Evolutionary conservation across 2,113 vertebrate genomes (phyloP).

Genomic region (Chrysemys picta): DNA sequence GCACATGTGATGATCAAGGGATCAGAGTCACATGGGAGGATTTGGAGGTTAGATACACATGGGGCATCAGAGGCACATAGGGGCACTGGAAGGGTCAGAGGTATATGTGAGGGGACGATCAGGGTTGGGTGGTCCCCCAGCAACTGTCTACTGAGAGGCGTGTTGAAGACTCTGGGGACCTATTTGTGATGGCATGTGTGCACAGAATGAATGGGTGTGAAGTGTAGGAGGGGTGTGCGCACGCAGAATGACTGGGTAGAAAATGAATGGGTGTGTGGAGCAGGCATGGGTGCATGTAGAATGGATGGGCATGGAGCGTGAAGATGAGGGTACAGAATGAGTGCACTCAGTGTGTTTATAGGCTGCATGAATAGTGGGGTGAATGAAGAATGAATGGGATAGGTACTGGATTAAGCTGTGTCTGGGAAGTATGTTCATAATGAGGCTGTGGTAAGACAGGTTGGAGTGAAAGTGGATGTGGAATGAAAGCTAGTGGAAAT

Average conservation of each 20-base stretch:
- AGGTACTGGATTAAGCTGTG: background rate
- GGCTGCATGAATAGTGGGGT: background rate
- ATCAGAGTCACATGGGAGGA: background rate
- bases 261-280: fast-evolving
- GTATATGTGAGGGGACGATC: background rate
- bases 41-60: background rate
- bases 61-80: background rate
- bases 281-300: fast-evolving
- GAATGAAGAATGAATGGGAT: background rate
- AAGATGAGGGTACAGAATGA: background rate
- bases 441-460: background rate
- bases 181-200: background rate
- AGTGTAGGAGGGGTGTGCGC: background rate
- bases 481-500: background rate
- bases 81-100: background rate
- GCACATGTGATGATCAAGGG: background rate
- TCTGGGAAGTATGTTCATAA: background rate
- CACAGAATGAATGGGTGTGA: background rate
- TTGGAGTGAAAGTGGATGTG: background rate
- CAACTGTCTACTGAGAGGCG: background rate
- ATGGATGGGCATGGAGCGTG: background rate
- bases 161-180: background rate
- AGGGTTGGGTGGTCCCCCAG: background rate
- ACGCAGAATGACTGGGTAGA: background rate
- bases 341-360: fast-evolving